Percentiles rank a stretch among this genome's conserved stretches.
Evolutionary conservation across 2,797 vertebrate species (phyloP).

Genomic region (Typhlichthys eigenmanni): DNA sequence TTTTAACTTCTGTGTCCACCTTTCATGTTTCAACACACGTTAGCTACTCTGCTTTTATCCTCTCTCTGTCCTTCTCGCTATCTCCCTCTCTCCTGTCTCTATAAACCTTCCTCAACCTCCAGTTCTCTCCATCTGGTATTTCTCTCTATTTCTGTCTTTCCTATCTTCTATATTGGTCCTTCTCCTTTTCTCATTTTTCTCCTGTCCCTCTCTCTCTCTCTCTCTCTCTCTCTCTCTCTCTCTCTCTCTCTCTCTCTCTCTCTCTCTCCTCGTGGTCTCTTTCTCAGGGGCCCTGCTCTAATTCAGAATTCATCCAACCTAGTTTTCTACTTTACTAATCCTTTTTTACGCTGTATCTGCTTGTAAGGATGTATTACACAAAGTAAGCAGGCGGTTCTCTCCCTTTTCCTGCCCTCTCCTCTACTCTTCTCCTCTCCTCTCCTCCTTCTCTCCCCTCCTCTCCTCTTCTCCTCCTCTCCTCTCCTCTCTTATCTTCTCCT

Average conservation of each 20-base stretch:
- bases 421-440: background rate
- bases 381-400: slow-evolving; percentile 10
- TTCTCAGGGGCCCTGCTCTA: slow-evolving; percentile 82
- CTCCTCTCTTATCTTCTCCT: slow-evolving; percentile 8
- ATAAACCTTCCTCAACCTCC: slow-evolving; percentile 1
- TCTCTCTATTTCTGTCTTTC: background rate
- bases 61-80: background rate
- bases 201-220: slow-evolving; percentile 6
- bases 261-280: slow-evolving; percentile 37
- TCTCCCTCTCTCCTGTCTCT: background rate
- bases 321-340: slow-evolving; percentile 73
- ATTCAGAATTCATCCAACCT: slow-evolving; percentile 77
- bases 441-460: background rate
- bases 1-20: slow-evolving; percentile 34
- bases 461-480: background rate
- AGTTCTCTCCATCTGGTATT: slow-evolving; percentile 1
- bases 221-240: background rate
- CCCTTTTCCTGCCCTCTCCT: slow-evolving; percentile 10
- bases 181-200: background rate
- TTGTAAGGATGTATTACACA: slow-evolving; percentile 50
- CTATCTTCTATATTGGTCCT: background rate
- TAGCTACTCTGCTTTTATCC: slow-evolving; percentile 13
- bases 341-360: slow-evolving; percentile 57
- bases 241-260: background rate
- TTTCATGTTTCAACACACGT: slow-evolving; percentile 16